Base-by-base conservation (phyloP, 1,140 invertebrate species). In the Procambarus clarkii region DNA sequence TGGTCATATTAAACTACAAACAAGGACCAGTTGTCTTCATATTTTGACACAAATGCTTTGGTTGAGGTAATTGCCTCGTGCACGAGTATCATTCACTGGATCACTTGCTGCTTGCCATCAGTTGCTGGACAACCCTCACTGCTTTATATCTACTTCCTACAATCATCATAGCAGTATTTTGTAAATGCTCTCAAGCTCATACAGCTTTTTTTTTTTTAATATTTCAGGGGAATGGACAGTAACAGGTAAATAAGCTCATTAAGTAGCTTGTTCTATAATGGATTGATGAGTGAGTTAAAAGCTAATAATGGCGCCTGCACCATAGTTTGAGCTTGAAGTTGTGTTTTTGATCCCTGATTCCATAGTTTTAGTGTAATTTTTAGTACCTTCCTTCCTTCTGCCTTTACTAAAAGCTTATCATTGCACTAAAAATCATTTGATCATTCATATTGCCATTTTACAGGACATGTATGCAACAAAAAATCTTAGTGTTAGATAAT, bases 201-300 rank as follows among this genome's bases (percentile, higher is more conserved):
- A 87, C 85, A 79, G 85, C 85, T 78, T 87, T 74, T 86, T 60
- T 86, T 60, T 34, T 87, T 87, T 87, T 79, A 87, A 87, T 79
- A 76, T 87, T 87, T 87, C 85, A 87, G 85, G 50, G 85, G 85
- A 87, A 87, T 87, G 85, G 85, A 87, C 74, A 87, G 71, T 87
- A 87, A 87, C 85, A 87, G 85, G 85, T 87, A 87, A 87, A 87
- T 87, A 87, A 78, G 54, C 48, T 77, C 45, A 48, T 87, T 58
- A 87, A 77, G 46, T 87, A 87, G 74, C 77, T 34, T 78, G 85
- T 87, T 87, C 58, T 87, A 87, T 74, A 87, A 8, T 79, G 74
- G 50, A 77, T 58, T 82, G 54, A 50, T 50, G 50, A 77, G 24
- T 79, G 58, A 87, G 77, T 48, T 60, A 60, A 24, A 78, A 45